Conservation (phyloP, 2,888 invertebrate species). For the Pterobdella sp. region DNA sequence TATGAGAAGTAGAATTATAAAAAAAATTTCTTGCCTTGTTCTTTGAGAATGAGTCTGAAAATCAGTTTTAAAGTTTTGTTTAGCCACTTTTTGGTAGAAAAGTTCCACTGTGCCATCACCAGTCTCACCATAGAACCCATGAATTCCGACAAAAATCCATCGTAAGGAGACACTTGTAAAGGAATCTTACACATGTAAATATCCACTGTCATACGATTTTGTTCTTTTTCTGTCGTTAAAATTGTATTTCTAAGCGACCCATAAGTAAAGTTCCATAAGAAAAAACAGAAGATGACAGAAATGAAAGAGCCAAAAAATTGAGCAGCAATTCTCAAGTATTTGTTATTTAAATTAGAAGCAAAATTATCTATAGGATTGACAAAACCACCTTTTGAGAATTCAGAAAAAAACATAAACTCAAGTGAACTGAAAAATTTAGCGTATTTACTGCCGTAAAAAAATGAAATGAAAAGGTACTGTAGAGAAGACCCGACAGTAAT, state of each 20-base stretch:
- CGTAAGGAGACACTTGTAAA: not conserved
- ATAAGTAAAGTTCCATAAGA: not conserved
- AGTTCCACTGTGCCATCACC: not conserved
- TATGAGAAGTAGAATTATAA: not conserved
- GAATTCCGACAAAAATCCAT: slow-evolving; percentile 12
- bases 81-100: not conserved
- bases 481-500: not conserved
- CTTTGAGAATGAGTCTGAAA: not conserved
- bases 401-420: not conserved
- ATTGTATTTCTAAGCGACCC: not conserved
- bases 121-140: slow-evolving; percentile 5
- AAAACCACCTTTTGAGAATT: not conserved
- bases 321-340: not conserved
- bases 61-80: not conserved
- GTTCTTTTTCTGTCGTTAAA: not conserved
- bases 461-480: not conserved
- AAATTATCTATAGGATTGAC: slow-evolving; percentile 4
- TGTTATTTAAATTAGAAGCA: not conserved
- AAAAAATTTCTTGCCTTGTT: not conserved
- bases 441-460: not conserved
- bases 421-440: not conserved
- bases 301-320: slow-evolving; percentile 6
- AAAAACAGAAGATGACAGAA: not conserved
- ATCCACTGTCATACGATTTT: not conserved
- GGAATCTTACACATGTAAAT: slow-evolving; percentile 3